Base-by-base conservation (phyloP, 1,140 invertebrate genomes). In the Chionoecetes opilio region DNA sequence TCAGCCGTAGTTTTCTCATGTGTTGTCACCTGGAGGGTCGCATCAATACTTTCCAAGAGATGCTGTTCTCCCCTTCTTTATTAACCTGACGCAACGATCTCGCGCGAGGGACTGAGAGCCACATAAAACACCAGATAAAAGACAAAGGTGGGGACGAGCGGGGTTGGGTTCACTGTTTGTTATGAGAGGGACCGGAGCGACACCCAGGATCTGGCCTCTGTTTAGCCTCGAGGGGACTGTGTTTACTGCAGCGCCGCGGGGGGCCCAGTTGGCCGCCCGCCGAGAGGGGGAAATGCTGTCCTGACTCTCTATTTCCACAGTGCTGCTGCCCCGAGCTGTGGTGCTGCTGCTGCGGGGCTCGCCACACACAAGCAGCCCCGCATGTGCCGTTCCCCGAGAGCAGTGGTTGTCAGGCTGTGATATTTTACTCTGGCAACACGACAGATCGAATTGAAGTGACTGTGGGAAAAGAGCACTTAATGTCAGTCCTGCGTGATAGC, bases 221-320 rank as follows among this genome's bases (percentile, higher is more conserved):
- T 75, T 75, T 75, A 75, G 63, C 63, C 63, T 75, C 63, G 63
- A 75, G 63, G 63, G 63, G 63, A 8, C 63, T 75, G 63, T 75
- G 63, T 75, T 75, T 75, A 75, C 63, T 75, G 63, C 63, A 75
- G 63, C 63, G 63, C 63, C 63, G 63, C 63, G 63, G 63, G 63
- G 63, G 63, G 26, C 63, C 63, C 63, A 75, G 63, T 75, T 75
- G 63, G 63, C 63, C 63, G 63, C 63, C 63, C 8, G 63, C n/a
- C 11, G 1, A 8, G n/a, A 75, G 63, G 63, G 46, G 46, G 63
- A n/a, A 75, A n/a, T n/a, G n/a, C 63, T 75, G 63, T 75, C n/a
- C 63, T 75, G 63, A 17, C 63, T 75, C 63, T n/a, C 63, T 75
- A 75, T 75, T n/a, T 75, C 63, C 8, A 21, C 63, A 17, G 63